Evolutionary conservation across 2,113 vertebrate genomes (phyloP).

Genomic region (Anguilla japonica): DNA sequence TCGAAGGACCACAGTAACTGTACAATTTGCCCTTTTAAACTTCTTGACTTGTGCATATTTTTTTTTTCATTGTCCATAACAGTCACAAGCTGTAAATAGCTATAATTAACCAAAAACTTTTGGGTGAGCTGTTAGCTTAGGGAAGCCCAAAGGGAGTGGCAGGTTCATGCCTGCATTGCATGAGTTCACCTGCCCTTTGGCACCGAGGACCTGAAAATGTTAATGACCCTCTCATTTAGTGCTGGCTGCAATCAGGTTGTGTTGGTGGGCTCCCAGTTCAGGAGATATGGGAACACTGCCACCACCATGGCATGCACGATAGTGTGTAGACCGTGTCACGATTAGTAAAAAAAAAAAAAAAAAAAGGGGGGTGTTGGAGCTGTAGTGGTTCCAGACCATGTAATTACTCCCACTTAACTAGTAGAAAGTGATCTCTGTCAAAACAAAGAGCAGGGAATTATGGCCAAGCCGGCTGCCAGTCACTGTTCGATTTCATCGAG

Average conservation of each 20-base stretch:
- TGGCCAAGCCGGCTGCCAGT: constrained; percentile 45
- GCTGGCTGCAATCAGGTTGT: background rate
- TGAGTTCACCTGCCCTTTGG: background rate
- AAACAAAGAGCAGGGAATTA: constrained; percentile 55
- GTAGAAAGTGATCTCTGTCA: constrained; percentile 58
- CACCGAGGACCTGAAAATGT: background rate
- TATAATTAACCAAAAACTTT: background rate
- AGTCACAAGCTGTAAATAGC: background rate
- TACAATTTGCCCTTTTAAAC: background rate
- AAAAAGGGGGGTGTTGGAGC: constrained; percentile 54
- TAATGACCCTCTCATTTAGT: background rate
- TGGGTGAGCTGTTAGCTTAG: background rate
- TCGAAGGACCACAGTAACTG: background rate
- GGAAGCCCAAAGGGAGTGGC: background rate
- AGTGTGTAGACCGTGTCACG: background rate
- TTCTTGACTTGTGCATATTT: too few species aligned
- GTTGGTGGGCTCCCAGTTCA: background rate
- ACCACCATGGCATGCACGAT: background rate
- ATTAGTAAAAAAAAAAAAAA: background rate
- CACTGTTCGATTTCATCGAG: constrained; percentile 36
- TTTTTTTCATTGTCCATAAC: background rate
- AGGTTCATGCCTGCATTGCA: background rate
- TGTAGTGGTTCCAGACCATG: constrained; percentile 60
- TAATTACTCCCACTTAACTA: constrained; percentile 67
- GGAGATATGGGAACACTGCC: background rate